phyloP scores from a whole-genome alignment of 2,888 invertebrate species.

The Serrognathus titanus region DNA sequence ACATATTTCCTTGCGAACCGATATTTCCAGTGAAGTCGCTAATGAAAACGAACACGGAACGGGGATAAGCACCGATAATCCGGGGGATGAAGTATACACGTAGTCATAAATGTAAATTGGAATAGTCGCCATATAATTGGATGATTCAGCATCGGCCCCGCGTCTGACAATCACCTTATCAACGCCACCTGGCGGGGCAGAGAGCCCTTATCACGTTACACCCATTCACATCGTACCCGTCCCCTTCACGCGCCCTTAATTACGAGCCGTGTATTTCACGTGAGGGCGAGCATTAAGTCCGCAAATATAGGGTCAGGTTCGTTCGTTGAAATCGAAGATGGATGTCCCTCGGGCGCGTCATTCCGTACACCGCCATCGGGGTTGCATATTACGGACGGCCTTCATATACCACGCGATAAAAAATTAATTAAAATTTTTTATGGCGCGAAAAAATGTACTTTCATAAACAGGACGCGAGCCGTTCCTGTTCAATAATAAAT shows the following conservation, averaged over 20 bases:
- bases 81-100: slow-evolving; percentile 21
- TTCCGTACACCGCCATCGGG: not conserved
- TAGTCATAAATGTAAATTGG: slow-evolving; percentile 27
- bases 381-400: no score
- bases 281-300: slow-evolving; percentile 12
- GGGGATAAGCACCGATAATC: slow-evolving; percentile 25
- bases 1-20: slow-evolving; percentile 2
- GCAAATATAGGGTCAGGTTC: slow-evolving; percentile 10
- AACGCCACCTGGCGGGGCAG: slow-evolving; percentile 26
- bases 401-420: no score
- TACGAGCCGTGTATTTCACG: slow-evolving; percentile 9
- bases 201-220: slow-evolving; percentile 29
- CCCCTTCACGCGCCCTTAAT: slow-evolving; percentile 15
- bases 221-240: slow-evolving; percentile 24
- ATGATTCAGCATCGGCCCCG: slow-evolving; percentile 21
- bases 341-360: slow-evolving; percentile 1
- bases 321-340: slow-evolving; percentile 8
- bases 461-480: no score
- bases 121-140: slow-evolving; percentile 26
- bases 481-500: no score
- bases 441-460: no score
- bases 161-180: slow-evolving; percentile 26
- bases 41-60: slow-evolving; percentile 23
- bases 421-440: no score
- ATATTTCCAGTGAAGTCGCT: slow-evolving; percentile 2